Evolutionary conservation across 2,888 invertebrate species (phyloP).

Genomic region (Cordilura impudica): DNA sequence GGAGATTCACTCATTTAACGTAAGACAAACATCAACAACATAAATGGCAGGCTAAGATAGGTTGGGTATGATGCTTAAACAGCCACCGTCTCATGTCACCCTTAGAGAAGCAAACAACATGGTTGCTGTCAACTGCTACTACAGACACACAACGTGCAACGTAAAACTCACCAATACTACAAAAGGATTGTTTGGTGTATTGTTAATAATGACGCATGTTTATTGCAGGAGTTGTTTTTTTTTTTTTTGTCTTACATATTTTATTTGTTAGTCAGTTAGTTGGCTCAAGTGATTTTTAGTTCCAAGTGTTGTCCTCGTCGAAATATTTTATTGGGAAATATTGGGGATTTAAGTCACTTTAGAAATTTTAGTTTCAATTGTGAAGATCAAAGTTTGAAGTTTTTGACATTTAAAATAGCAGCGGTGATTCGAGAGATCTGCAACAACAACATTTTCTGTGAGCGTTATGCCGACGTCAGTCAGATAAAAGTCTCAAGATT

Average conservation of each 20-base stretch:
- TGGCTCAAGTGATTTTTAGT: slow-evolving; percentile 54
- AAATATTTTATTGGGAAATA: background rate
- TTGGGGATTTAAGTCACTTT: too few relatives aligned
- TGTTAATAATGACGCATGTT: slow-evolving; percentile 48
- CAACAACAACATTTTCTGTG: too few relatives aligned
- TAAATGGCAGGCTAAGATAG: background rate
- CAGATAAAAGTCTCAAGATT: too few relatives aligned
- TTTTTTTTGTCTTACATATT: slow-evolving; percentile 15
- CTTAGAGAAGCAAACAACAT: slow-evolving; percentile 47
- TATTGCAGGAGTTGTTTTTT: slow-evolving; percentile 33
- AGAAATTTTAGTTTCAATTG: background rate
- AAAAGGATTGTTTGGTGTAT: slow-evolving; percentile 44
- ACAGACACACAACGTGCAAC: background rate
- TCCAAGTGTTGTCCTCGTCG: slow-evolving; percentile 24
- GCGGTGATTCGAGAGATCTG: too few relatives aligned
- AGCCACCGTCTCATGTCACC: slow-evolving; percentile 51
- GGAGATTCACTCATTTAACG: background rate
- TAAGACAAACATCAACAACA: background rate
- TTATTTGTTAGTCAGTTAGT: slow-evolving; percentile 47
- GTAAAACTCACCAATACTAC: slow-evolving; percentile 30
- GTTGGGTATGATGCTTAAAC: slow-evolving; percentile 42
- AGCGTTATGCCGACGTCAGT: too few relatives aligned
- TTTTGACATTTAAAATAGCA: too few relatives aligned
- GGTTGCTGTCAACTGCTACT: slow-evolving; percentile 48
- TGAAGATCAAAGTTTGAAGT: too few relatives aligned